Conservation (phyloP, 2,113 vertebrate species). For the Galbula dea region DNA sequence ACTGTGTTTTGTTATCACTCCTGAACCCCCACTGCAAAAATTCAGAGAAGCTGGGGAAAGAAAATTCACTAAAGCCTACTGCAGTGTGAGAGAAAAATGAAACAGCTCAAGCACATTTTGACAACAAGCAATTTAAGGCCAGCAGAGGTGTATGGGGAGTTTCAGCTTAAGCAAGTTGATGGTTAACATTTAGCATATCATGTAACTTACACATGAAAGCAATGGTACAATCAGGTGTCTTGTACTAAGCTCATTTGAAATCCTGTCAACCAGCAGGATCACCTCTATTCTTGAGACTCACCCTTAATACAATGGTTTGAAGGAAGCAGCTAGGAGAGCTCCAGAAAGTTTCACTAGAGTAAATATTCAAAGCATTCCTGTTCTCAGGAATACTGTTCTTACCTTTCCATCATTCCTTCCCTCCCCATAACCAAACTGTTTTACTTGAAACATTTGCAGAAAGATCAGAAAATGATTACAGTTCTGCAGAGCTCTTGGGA, state of each 20-base stretch:
- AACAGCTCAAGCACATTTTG: not conserved
- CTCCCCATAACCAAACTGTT: not conserved
- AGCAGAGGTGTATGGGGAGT: not conserved
- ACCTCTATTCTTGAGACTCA: not conserved
- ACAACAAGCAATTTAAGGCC: not conserved
- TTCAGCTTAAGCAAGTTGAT: not conserved
- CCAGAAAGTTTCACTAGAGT: not conserved
- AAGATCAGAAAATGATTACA: not conserved
- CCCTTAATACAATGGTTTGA: not conserved
- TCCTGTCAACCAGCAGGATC: not conserved
- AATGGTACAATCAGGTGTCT: not conserved
- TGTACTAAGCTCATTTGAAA: not conserved
- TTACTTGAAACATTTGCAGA: not conserved
- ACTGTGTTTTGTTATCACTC: not conserved
- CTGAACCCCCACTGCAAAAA: not conserved
- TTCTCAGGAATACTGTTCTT: not conserved
- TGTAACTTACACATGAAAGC: not conserved
- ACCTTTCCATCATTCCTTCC: not conserved
- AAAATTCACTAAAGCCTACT: not conserved
- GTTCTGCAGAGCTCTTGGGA: not conserved
- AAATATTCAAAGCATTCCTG: not conserved
- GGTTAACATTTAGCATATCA: not conserved
- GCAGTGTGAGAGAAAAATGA: not conserved
- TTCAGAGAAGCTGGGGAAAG: constrained; percentile 20
- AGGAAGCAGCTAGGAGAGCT: not conserved